A percentile compares a stretch with the other conserved stretches of the same genome.
phyloP scores from a whole-genome alignment of 2,888 invertebrate species.

The Urechis unicinctus region DNA sequence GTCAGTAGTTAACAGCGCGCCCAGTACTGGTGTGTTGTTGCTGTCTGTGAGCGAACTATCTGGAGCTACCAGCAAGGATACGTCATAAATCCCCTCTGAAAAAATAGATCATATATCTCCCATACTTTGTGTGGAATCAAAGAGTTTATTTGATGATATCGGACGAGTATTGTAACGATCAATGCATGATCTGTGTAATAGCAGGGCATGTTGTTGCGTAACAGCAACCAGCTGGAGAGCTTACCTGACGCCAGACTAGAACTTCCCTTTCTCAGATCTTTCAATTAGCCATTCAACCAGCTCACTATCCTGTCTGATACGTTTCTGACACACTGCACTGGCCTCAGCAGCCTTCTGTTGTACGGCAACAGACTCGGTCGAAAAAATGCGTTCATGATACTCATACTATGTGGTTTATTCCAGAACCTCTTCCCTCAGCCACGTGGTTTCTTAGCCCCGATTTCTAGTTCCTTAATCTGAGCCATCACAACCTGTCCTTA shows the following conservation, averaged over 20 bases:
- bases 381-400: too few relatives aligned
- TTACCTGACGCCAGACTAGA: neutral
- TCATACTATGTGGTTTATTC: too few relatives aligned
- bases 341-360: neutral
- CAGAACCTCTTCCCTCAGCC: too few relatives aligned
- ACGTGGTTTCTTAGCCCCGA: neutral
- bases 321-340: neutral
- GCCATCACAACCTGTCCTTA: neutral
- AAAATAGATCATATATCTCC: too few relatives aligned
- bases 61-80: too few relatives aligned
- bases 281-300: neutral
- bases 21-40: too few relatives aligned
- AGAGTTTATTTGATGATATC: neutral
- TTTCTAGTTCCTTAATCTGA: neutral
- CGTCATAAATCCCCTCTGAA: too few relatives aligned
- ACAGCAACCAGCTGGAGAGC: neutral
- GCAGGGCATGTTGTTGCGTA: neutral
- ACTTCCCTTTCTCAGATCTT: neutral
- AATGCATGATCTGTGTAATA: too few relatives aligned
- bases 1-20: too few relatives aligned
- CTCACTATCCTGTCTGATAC: neutral
- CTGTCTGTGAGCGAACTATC: too few relatives aligned
- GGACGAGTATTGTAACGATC: too few relatives aligned
- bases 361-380: neutral
- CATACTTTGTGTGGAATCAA: too few relatives aligned